A percentile compares a stretch with the other conserved stretches of the same genome.
Evolutionary conservation across 2,888 invertebrate genomes (phyloP).

Genomic region (Synanthedon tipuliformis): DNA sequence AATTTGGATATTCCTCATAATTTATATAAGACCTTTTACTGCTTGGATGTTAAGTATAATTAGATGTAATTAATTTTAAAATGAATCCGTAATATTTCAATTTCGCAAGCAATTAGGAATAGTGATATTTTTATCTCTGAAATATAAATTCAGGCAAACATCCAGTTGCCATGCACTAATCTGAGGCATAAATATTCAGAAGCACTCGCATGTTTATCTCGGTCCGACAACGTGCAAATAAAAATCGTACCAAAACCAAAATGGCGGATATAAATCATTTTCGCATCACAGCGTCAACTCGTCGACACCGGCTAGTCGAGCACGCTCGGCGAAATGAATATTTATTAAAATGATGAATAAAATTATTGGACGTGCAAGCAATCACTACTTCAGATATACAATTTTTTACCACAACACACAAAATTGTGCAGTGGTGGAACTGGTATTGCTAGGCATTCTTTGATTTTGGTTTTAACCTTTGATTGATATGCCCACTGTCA

Average conservation of each 20-base stretch:
- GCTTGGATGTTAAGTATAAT: no score
- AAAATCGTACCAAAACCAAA: slow-evolving; percentile 6
- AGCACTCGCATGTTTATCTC: background rate
- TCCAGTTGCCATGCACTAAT: background rate
- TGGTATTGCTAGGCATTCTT: no score
- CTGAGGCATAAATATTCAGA: background rate
- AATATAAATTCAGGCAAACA: background rate
- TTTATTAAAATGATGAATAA: slow-evolving; percentile 29
- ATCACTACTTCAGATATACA: slow-evolving; percentile 12
- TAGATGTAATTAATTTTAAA: no score
- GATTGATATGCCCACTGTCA: no score
- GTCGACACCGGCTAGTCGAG: slow-evolving; percentile 8
- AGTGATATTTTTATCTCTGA: background rate
- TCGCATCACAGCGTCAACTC: slow-evolving; percentile 11
- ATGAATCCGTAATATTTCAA: no score
- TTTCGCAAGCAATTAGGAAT: no score
- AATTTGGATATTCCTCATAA: no score
- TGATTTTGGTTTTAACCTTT: no score
- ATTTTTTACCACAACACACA: background rate
- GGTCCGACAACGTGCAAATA: slow-evolving; percentile 8
- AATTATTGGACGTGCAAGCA: slow-evolving; percentile 21
- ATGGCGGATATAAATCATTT: slow-evolving; percentile 7
- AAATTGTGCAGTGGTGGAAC: no score
- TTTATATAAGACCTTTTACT: no score
- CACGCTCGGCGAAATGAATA: slow-evolving; percentile 24